Percentiles rank a stretch among this genome's conserved stretches.
phyloP scores from a whole-genome alignment of 2,888 invertebrate species.

The Reticulitermes lucifugus region DNA sequence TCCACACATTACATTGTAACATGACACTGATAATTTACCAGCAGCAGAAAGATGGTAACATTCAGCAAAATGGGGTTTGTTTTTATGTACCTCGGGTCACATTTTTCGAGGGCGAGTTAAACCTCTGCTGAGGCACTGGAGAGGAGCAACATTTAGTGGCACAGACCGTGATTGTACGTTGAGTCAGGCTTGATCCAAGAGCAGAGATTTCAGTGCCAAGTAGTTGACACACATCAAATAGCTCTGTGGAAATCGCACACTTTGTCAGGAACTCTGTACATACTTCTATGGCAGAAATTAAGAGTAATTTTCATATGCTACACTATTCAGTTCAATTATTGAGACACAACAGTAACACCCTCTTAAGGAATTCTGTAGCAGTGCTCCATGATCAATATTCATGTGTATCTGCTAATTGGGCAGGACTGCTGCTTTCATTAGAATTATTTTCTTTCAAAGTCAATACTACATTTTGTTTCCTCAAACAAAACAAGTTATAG shows the following conservation, averaged over 20 bases:
- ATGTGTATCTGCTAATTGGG: too few relatives aligned
- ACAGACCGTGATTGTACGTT: constrained; percentile 59
- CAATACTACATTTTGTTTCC: too few relatives aligned
- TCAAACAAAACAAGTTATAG: too few relatives aligned
- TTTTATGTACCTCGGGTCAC: constrained; percentile 38
- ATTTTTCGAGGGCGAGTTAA: constrained; percentile 38
- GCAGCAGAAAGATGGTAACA: background rate
- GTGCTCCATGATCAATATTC: too few relatives aligned
- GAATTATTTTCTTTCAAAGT: too few relatives aligned
- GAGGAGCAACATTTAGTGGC: constrained; percentile 48
- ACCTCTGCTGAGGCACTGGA: constrained; percentile 36
- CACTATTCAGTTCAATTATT: background rate
- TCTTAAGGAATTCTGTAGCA: background rate
- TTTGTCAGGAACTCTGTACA: background rate
- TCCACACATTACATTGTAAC: background rate
- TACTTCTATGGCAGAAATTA: background rate
- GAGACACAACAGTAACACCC: background rate
- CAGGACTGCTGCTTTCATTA: too few relatives aligned
- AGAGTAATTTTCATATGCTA: background rate
- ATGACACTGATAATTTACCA: background rate
- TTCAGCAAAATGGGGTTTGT: constrained; percentile 1
- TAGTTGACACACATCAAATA: constrained; percentile 67
- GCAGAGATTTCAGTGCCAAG: constrained; percentile 63
- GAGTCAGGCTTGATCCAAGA: constrained; percentile 61
- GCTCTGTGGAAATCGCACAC: constrained; percentile 59